phyloP scores from a whole-genome alignment of 2,888 invertebrate species.

The Conistra vaccinii region DNA sequence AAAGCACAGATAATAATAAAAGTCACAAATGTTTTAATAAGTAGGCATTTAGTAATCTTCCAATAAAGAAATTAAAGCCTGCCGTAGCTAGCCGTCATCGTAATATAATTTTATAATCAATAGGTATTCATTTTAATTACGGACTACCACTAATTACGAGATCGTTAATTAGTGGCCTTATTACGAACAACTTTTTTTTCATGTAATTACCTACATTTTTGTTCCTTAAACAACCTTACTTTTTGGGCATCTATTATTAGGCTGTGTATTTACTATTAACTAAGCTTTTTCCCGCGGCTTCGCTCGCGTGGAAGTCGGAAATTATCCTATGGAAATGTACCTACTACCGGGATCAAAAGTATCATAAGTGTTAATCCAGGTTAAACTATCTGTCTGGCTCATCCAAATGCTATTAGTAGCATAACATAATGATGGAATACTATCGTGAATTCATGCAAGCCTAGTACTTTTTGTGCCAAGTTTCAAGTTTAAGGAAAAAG shows the following conservation, averaged over 20 bases:
- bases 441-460: too few relatives aligned
- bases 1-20: too few relatives aligned
- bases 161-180: slow-evolving; percentile 29
- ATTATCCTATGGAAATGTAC: too few relatives aligned
- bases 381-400: too few relatives aligned
- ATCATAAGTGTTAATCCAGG: too few relatives aligned
- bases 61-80: slow-evolving; percentile 13
- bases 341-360: too few relatives aligned
- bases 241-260: not conserved
- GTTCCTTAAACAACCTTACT: not conserved
- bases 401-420: too few relatives aligned
- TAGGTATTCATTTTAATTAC: slow-evolving; percentile 26
- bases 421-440: too few relatives aligned
- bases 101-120: slow-evolving; percentile 35
- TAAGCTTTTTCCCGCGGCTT: too few relatives aligned
- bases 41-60: not conserved
- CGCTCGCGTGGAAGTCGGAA: too few relatives aligned
- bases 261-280: not conserved
- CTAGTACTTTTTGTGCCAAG: too few relatives aligned
- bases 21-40: not conserved
- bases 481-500: too few relatives aligned
- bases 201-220: slow-evolving; percentile 30
- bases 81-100: not conserved
- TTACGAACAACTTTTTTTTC: slow-evolving; percentile 25
- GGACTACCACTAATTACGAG: slow-evolving; percentile 22